Percentiles rank a stretch among this genome's conserved stretches.
Evolutionary conservation across 2,888 invertebrate species (phyloP).

Genomic region (Panopea generosa): DNA sequence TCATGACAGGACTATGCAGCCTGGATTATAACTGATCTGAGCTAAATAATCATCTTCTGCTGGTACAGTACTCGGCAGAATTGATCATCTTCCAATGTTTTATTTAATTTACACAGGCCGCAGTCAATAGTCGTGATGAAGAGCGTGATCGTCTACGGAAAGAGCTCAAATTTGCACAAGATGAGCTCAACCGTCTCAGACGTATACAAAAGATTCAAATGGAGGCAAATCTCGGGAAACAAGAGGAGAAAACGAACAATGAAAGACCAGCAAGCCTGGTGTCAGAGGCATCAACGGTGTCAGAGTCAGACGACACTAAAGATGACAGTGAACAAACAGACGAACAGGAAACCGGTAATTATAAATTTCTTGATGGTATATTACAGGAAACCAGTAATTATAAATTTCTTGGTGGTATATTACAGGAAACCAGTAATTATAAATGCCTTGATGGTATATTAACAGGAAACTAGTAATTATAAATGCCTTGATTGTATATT

Average conservation of each 20-base stretch:
- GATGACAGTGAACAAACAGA: slow-evolving; percentile 58
- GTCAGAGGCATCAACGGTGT: slow-evolving; percentile 68
- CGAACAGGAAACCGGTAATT: slow-evolving; percentile 51
- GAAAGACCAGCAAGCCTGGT: slow-evolving; percentile 70
- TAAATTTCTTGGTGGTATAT: too few relatives aligned
- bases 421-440: too few relatives aligned
- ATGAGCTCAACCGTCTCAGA: slow-evolving; percentile 86
- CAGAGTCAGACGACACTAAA: slow-evolving; percentile 60
- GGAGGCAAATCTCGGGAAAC: slow-evolving; percentile 42
- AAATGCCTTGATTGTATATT: too few relatives aligned
- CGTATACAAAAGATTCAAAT: slow-evolving; percentile 67
- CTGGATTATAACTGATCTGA: too few relatives aligned
- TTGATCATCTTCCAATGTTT: too few relatives aligned
- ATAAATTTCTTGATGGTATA: too few relatives aligned
- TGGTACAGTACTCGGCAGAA: too few relatives aligned
- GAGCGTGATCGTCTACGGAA: slow-evolving; percentile 91
- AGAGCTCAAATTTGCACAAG: slow-evolving; percentile 90
- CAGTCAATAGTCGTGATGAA: slow-evolving; percentile 91
- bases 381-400: not conserved
- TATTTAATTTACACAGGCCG: slow-evolving; percentile 87
- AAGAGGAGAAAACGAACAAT: slow-evolving; percentile 28
- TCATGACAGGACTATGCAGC: too few relatives aligned
- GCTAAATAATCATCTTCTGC: too few relatives aligned
- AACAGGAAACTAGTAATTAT: too few relatives aligned
- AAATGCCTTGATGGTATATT: too few relatives aligned